Conservation (phyloP, 2,888 invertebrate genomes). For the Apoderus coryli region DNA sequence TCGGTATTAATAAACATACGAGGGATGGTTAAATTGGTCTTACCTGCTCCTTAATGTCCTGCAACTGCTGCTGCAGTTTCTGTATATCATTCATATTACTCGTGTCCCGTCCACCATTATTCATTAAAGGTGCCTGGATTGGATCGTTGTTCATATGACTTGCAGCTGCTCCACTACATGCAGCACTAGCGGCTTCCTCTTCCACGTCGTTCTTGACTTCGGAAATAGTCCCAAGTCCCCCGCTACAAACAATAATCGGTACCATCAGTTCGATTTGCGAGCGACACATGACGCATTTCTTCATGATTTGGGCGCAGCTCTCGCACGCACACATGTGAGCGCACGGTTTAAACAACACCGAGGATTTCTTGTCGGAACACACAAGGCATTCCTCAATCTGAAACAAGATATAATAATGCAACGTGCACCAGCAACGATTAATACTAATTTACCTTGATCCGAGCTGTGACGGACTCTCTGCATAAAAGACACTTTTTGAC, state of each 20-base stretch:
- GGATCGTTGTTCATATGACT: slow-evolving; percentile 1
- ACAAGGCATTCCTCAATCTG: slow-evolving; percentile 93
- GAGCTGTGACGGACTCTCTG: slow-evolving; percentile 64
- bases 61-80: slow-evolving; percentile 84
- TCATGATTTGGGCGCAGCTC: slow-evolving; percentile 86
- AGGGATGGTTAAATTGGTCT: slow-evolving; percentile 13
- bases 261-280: slow-evolving; percentile 65
- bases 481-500: slow-evolving; percentile 94
- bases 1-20: background rate
- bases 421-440: background rate
- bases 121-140: slow-evolving; percentile 38
- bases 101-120: slow-evolving; percentile 53
- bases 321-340: slow-evolving; percentile 90
- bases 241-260: slow-evolving; percentile 33
- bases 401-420: slow-evolving; percentile 16
- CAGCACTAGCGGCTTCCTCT: slow-evolving; percentile 14
- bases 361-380: slow-evolving; percentile 86
- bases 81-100: slow-evolving; percentile 67
- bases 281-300: slow-evolving; percentile 93
- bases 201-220: slow-evolving; percentile 6
- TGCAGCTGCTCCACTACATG: background rate
- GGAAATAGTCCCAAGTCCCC: slow-evolving; percentile 22
- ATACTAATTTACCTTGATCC: slow-evolving; percentile 49
- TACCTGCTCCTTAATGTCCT: slow-evolving; percentile 96
- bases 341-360: slow-evolving; percentile 87